These are phyloP conservation scores for Daktulosphaira vitifoliae DNA, from an alignment of 1,140 invertebrate species.

Conservation along the genomic window DNA sequence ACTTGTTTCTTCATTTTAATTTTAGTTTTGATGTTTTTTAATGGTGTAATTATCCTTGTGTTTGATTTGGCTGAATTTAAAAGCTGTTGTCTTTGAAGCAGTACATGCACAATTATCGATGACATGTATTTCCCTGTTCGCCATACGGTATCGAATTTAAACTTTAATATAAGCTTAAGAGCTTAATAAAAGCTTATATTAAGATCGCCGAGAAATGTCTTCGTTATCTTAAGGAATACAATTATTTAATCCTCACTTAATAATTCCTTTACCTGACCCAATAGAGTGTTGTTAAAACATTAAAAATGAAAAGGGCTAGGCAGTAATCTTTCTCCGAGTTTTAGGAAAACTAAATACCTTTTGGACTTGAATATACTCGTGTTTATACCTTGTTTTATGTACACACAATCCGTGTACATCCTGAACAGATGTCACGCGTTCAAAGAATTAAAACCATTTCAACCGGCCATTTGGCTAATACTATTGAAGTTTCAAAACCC, in stretches of 20 bases:
- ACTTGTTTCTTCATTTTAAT: no score
- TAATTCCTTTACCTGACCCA: not conserved
- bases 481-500: no score
- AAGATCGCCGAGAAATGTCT: slow-evolving; percentile 6
- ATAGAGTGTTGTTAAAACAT: slow-evolving; percentile 12
- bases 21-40: no score
- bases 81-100: slow-evolving; percentile 10
- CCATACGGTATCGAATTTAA: not conserved
- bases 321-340: no score
- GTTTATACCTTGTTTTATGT: slow-evolving; percentile 8
- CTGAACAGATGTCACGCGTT: not conserved
- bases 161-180: slow-evolving; percentile 25
- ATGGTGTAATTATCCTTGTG: no score
- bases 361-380: not conserved
- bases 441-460: slow-evolving; percentile 5
- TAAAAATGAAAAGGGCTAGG: slow-evolving; percentile 9
- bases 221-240: slow-evolving; percentile 18
- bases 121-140: not conserved
- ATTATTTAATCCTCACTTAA: slow-evolving; percentile 20
- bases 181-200: slow-evolving; percentile 24
- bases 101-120: no score
- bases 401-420: not conserved
- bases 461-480: not conserved
- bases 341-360: no score
- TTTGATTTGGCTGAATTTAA: not conserved